Conservation (phyloP, 2,888 invertebrate genomes). For the Cephus runcator region DNA sequence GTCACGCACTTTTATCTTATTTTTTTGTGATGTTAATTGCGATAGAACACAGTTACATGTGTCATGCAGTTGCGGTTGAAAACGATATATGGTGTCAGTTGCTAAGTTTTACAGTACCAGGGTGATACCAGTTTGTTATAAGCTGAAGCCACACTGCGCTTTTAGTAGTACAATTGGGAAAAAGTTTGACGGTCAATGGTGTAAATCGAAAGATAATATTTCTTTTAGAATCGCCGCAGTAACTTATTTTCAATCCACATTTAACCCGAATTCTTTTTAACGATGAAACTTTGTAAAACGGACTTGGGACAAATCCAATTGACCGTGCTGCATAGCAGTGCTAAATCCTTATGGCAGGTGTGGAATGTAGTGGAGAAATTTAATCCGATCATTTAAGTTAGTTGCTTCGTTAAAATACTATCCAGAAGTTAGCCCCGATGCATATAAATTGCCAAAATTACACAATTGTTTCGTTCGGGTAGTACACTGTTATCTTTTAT, state of each 20-base stretch:
- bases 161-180: not conserved
- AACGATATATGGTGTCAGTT: no score
- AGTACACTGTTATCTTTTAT: not conserved
- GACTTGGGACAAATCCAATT: not conserved
- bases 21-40: no score
- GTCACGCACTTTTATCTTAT: no score
- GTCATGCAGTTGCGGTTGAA: no score
- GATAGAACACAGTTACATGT: no score
- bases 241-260: not conserved
- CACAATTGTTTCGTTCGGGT: not conserved
- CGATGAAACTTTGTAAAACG: not conserved
- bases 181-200: not conserved
- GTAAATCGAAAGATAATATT: not conserved
- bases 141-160: no score
- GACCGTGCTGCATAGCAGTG: not conserved
- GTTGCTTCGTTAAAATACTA: not conserved
- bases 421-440: not conserved
- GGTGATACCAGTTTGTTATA: no score
- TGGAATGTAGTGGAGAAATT: not conserved
- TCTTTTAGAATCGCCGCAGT: not conserved
- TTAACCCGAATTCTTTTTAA: not conserved
- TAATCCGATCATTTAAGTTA: not conserved
- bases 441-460: not conserved
- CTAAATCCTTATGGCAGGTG: not conserved
- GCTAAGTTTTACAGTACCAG: no score